phyloP scores from a whole-genome alignment of 1,140 invertebrate species.

The Zaprionus kolodkinae region DNA sequence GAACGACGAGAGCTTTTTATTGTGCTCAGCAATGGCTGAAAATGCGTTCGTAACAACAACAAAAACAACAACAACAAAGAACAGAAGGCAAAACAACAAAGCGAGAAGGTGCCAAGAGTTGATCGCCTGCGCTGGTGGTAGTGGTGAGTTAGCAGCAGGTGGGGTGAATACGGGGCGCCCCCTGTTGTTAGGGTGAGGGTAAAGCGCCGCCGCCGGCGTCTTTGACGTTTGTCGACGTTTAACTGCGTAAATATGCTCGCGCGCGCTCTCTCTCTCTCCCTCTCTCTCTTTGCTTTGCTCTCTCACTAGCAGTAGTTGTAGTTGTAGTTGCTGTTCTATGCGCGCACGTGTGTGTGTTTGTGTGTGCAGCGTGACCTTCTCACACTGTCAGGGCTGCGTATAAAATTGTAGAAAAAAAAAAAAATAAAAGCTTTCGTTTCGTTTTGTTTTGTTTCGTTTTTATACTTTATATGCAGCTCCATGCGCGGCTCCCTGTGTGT shows the following conservation, averaged over 20 bases:
- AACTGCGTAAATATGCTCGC: conserved; percentile 69
- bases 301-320: conserved; percentile 44
- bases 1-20: conserved; percentile 36
- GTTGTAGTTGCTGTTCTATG: conserved; percentile 43
- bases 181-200: not conserved
- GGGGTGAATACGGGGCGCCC: conserved; percentile 6
- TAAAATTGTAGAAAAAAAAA: conserved; percentile 73
- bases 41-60: conserved; percentile 60
- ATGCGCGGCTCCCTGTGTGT: conserved; percentile 45
- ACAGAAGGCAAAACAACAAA: conserved; percentile 19
- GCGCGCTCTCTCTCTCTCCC: conserved; percentile 13
- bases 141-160: conserved; percentile 34
- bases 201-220: conserved; percentile 69
- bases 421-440: conserved; percentile 68
- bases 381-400: conserved; percentile 84
- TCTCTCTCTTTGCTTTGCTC: conserved; percentile 24
- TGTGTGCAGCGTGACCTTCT: conserved; percentile 77
- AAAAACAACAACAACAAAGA: conserved; percentile 21
- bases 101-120: conserved; percentile 22
- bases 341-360: conserved; percentile 8
- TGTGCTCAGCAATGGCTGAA: conserved; percentile 43
- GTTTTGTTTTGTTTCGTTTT: conserved; percentile 9
- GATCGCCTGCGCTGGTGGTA: conserved; percentile 2
- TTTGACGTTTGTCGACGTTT: conserved; percentile 67
- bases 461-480: conserved; percentile 81